Base-by-base conservation (phyloP, 2,113 vertebrate species). In the Conger conger region DNA sequence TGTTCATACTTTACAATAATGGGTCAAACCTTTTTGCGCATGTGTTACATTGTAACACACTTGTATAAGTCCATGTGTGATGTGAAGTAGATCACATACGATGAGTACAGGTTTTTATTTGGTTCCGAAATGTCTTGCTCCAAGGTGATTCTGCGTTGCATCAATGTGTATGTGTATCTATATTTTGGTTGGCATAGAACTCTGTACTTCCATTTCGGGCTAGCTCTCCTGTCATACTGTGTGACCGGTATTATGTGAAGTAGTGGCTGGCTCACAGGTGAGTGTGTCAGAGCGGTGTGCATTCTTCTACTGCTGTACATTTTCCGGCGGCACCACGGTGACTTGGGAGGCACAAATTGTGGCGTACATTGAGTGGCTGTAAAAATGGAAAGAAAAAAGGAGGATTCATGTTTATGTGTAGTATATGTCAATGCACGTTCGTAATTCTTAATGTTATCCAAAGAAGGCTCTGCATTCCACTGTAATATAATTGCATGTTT, bases 61-160 rank as follows among this genome's bases (percentile, higher is more conserved):
- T 33, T 82, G 4, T 9, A 20, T 20, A n/a, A 18, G 35, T 57
- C 27, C 79, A 54, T 76, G 35, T 84, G 45, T 50, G 45, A 4
- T 38, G 76, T 60, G 83, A 54, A 84, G 15, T 78, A 79, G 76
- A 45, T 50, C 83, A 57, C 11, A 57, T 84, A 50, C 45, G 11
- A 50, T 54, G 78, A 57, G 42, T 60, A 20, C 54, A 27, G n/a
- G 36, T n/a, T 50, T 79, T 84, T 79, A 79, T 79, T 79, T 78
- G 53, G 76, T 84, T 84, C 76, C 79, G 77, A 78, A 76, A 50
- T 84, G 38, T 80, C 53, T 84, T 80, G 20, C n/a, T 23, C 76
- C 79, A 3, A 15, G 36, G 36, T 77, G 33, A 77, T 77, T 77
- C 76, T 16, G 11, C 36, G 35, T 77, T 27, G 27, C 18, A 27